Evolutionary conservation across 2,888 invertebrate species (phyloP), one percentile per base, ranked within the genome.

Genomic region (Oasisia sp.): DNA sequence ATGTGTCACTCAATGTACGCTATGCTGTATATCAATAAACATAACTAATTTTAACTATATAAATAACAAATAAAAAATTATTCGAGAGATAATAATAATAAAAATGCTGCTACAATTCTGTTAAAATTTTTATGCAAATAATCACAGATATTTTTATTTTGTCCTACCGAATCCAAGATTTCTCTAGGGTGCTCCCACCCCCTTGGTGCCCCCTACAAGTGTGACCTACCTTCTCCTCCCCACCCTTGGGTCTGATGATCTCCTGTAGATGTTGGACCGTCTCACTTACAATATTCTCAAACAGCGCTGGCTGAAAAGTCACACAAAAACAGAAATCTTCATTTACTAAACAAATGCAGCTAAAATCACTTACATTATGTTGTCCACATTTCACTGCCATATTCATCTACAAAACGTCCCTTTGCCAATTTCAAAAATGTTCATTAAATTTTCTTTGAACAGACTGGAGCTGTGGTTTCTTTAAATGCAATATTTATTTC

Each of bases 271-370:
- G 95, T 91, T 95, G 97, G 91, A 98, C 97, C 0, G 98, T 97
- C 94, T 98, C 98, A 94, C 96, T 98, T 97, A 98, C 97, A 93
- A 98, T 97, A 94, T 97, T 97, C 95, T 98, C 98, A 95, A 98
- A 97, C 93, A 97, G 96, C 7, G 97, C 97, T 8, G 98, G 98
- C 97, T 98, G 95, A 95, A 95, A 94, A 91, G 32, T 90, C 90
- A 44, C 7, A 19, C 27, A 12, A 44, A 19, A 90, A 5, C 3
- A 32, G 44, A 38, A 8, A 38, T 14, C 32, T 38, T 90, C 44
- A 90, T 44, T 32, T 14, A 90, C 38, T 38, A 90, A n/a, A 90
- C 44, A 44, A 32, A 90, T 38, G 14, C 9, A 0, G 44, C 90
- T 91, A 12, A 32, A 91, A 12, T 74, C 74, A 74, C 14, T 74